These are phyloP conservation scores for fruit fly (Drosophila melanogaster) DNA, from an alignment of 1,140 invertebrate species.

Conservation along the genomic window Release_6_plus_ISO1_MT NT_033777.3:25794501-25795000, in stretches of 20 bases:
- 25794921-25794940: background rate
- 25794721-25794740: too few species aligned
- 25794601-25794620: slow-evolving; percentile 60
- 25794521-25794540: slow-evolving; percentile 26
- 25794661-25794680: background rate
- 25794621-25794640: slow-evolving; percentile 6
- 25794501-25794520: slow-evolving; percentile 58
- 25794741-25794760: too few species aligned
- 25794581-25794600: slow-evolving; percentile 32
- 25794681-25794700: background rate
- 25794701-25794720: background rate
- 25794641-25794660: slow-evolving; percentile 22
- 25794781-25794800: too few species aligned
- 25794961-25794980: background rate
- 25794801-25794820: background rate
- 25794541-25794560: slow-evolving; percentile 22
- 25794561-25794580: slow-evolving; percentile 43
- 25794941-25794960: slow-evolving; percentile 1
- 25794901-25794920: background rate
- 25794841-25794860: background rate
- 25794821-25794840: background rate
- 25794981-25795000: background rate
- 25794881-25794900: background rate
- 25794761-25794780: background rate
- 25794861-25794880: background rate